Percentiles rank a stretch among this genome's conserved stretches.
phyloP scores from a whole-genome alignment of 2,888 invertebrate genomes.

The Idaea biselata region DNA sequence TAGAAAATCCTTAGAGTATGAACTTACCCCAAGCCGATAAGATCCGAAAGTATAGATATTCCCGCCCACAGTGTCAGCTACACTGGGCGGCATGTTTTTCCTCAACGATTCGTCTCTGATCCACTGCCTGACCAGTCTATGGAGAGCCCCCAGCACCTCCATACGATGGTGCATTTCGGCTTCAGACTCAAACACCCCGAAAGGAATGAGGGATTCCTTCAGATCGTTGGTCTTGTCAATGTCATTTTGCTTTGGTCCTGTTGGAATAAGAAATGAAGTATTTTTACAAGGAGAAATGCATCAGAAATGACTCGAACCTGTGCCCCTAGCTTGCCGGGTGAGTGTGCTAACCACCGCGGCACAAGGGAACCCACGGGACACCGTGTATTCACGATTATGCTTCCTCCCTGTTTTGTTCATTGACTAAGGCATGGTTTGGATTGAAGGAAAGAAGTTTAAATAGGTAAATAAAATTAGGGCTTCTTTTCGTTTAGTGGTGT shows the following conservation, averaged over 20 bases:
- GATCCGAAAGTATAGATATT: constrained; percentile 99
- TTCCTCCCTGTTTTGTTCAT: too few relatives aligned
- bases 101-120: constrained; percentile 92
- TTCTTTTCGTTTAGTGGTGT: too few relatives aligned
- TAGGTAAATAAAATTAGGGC: too few relatives aligned
- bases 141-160: constrained; percentile 91
- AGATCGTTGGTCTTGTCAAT: constrained; percentile 87
- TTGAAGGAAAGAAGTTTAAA: neutral
- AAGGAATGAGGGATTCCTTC: constrained; percentile 89
- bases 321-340: too few relatives aligned
- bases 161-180: constrained; percentile 94
- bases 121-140: constrained; percentile 96
- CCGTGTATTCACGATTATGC: too few relatives aligned
- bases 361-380: too few relatives aligned
- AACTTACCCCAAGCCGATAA: constrained; percentile 91
- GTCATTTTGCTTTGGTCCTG: constrained; percentile 89
- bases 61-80: constrained; percentile 95
- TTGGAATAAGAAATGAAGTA: constrained; percentile 3
- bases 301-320: too few relatives aligned
- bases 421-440: too few relatives aligned
- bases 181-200: constrained; percentile 94
- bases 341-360: too few relatives aligned
- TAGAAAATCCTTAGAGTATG: too few relatives aligned
- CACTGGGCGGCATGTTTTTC: constrained; percentile 95
- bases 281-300: too few relatives aligned